Evolutionary conservation across 2,888 invertebrate genomes (phyloP).

Genomic region (Campoplex capitator): DNA sequence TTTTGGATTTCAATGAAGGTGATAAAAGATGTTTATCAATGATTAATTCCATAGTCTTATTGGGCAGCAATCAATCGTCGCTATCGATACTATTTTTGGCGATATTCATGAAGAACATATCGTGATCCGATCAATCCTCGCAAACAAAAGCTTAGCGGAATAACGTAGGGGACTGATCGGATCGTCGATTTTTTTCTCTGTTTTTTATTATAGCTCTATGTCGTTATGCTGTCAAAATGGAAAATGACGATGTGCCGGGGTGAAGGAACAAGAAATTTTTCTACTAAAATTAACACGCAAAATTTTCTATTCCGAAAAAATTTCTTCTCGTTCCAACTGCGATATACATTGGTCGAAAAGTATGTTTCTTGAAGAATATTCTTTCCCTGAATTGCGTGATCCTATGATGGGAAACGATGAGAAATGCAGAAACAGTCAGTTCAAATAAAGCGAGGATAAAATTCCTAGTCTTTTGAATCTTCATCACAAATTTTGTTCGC

Average conservation of each 20-base stretch:
- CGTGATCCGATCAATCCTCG: constrained; percentile 53
- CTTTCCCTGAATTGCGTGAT: too few relatives aligned
- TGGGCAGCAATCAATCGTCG: constrained; percentile 42
- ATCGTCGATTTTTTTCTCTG: constrained; percentile 26
- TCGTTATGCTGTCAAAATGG: not conserved
- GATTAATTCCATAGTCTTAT: constrained; percentile 4
- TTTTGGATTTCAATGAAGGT: not conserved
- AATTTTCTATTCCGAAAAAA: not conserved
- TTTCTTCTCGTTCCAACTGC: not conserved
- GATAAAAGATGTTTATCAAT: constrained; percentile 44
- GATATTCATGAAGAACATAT: constrained; percentile 53
- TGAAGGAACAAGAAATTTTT: not conserved
- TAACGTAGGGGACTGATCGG: constrained; percentile 34
- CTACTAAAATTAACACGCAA: too few relatives aligned
- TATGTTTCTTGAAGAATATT: too few relatives aligned
- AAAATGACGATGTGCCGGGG: not conserved
- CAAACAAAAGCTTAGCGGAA: constrained; percentile 58
- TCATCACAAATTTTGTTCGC: not conserved
- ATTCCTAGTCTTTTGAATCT: not conserved
- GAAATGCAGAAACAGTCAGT: not conserved
- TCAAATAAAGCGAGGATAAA: not conserved
- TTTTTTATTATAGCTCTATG: constrained; percentile 22
- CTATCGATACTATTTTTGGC: constrained; percentile 46
- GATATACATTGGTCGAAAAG: not conserved
- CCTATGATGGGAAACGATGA: not conserved